Conservation (phyloP, 2,797 vertebrate species). For the Myotis planiceps region DNA sequence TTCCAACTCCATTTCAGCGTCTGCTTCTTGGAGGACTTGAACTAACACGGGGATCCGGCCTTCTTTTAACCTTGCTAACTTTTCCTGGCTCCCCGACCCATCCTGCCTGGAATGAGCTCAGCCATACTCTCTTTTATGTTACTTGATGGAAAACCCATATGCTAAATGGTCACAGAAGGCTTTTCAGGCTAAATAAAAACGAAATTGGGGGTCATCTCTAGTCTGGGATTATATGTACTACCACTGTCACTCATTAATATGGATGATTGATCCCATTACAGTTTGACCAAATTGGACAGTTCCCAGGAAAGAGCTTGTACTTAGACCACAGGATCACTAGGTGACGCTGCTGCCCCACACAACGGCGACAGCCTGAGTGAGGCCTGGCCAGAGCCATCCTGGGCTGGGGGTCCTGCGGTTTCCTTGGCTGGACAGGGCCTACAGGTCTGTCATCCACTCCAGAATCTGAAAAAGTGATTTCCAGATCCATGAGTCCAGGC, state of each 20-base stretch:
- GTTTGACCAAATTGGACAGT: conserved; percentile 45
- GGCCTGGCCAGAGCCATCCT: conserved; percentile 52
- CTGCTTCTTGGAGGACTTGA: conserved; percentile 36
- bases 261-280: conserved; percentile 37
- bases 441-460: neutral
- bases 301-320: conserved; percentile 70
- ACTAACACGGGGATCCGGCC: neutral
- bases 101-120: neutral
- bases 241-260: neutral
- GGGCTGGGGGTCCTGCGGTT: neutral
- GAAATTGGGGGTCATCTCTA: conserved; percentile 28
- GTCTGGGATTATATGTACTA: conserved; percentile 34
- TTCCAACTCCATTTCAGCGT: neutral
- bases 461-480: conserved; percentile 37
- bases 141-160: conserved; percentile 41
- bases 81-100: neutral
- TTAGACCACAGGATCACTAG: conserved; percentile 76
- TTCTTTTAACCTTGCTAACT: conserved; percentile 25
- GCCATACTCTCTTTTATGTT: neutral
- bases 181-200: conserved; percentile 17
- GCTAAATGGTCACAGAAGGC: neutral
- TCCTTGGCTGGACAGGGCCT: neutral
- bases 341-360: conserved; percentile 78
- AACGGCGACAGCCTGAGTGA: neutral
- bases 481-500: neutral